Percentiles rank a stretch among this genome's conserved stretches.
phyloP scores from a whole-genome alignment of 2,888 invertebrate species.

The Flabesymbios commensalis region DNA sequence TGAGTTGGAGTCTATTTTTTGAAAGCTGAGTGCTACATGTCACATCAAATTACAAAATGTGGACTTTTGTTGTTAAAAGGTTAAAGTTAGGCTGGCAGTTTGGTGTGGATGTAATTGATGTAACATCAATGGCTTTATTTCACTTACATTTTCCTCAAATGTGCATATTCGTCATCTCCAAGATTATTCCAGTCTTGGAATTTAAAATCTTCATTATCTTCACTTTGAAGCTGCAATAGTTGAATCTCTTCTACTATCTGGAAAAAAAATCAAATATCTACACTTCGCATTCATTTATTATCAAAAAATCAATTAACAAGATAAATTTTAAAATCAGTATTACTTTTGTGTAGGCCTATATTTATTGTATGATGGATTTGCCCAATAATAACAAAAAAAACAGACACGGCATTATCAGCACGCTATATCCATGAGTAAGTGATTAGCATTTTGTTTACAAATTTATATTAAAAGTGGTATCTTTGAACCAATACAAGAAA shows the following conservation, averaged over 20 bases:
- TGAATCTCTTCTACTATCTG: slow-evolving; percentile 82
- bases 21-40: no score
- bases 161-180: slow-evolving; percentile 15
- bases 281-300: background rate
- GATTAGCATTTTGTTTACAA: background rate
- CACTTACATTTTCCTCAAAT: slow-evolving; percentile 4
- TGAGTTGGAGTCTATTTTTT: no score
- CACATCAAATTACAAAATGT: no score
- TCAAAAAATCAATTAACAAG: background rate
- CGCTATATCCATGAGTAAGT: no score
- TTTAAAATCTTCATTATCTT: slow-evolving; percentile 67
- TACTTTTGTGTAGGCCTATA: no score
- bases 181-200: slow-evolving; percentile 74
- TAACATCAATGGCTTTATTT: background rate
- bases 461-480: background rate
- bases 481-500: background rate
- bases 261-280: slow-evolving; percentile 20
- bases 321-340: background rate
- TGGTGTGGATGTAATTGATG: background rate
- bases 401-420: no score
- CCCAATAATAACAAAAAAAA: no score
- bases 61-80: no score
- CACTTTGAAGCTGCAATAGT: slow-evolving; percentile 69
- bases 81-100: no score
- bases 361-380: no score